Base-by-base conservation (phyloP, 2,888 invertebrate genomes). In the Beris chalybata region DNA sequence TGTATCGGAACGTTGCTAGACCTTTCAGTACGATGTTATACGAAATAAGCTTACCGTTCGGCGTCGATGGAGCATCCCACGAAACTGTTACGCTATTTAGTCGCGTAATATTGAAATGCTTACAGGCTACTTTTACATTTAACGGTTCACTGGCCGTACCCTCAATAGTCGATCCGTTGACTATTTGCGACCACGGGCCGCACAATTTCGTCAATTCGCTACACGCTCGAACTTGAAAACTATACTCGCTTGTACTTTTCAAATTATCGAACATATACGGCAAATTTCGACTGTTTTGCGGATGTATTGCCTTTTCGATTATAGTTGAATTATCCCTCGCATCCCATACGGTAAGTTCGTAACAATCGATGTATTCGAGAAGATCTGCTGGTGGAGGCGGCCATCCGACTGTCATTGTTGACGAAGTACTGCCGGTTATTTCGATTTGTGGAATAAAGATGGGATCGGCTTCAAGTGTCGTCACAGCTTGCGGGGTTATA, bases 361-460 rank as follows among this genome's bases (percentile, higher is more conserved):
- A 92, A 74, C 88, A 91, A 74, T 92, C 91, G 57, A 92, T 88
- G 73, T 87, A 86, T 69, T 89, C 86, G 11, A 85, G 84, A 11
- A 90, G 82, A 22, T 88, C 82, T 0, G 82, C 77, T 0, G 88
- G 86, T 0, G 92, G 91, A 0, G 86, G 83, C 32, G 83, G 85
- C 92, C 93, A 93, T 0, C 90, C 89, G 59, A 94, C 89, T 0
- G 92, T 92, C 67, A 93, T 91, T 0, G 93, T 91, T 30, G 88
- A 89, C 11, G 78, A 74, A 2, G 81, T 79, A 67, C 79, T 85
- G 2, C 84, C 93, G 45, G 91, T 92, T 0, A 92, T 88, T 52
- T 88, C 86, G 50, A 92, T 88, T 75, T 87, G 87, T 1, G 94
- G 93, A 52, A 90, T 84, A 75, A 92, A 93, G 68, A 85, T 82